Conservation (phyloP, 2,113 vertebrate species). For the Oryzias woworae region DNA sequence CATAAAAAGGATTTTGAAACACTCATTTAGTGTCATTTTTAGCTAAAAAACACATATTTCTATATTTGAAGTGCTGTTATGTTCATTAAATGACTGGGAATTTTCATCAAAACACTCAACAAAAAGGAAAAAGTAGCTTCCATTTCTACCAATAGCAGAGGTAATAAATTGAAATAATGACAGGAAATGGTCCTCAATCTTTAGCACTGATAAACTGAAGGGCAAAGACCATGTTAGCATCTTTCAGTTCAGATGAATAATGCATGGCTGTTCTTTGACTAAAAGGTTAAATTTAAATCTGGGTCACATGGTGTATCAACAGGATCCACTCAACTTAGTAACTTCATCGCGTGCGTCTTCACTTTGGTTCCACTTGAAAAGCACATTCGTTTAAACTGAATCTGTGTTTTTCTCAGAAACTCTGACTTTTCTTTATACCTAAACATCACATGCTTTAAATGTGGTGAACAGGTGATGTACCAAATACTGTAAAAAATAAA, state of each 20-base stretch:
- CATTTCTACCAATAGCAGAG: background rate
- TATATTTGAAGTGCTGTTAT: background rate
- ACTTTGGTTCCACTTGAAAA: too few species aligned
- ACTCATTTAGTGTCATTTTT: constrained; percentile 12
- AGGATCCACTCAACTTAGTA: too few species aligned
- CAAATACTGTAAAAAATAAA: too few species aligned
- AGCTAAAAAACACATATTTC: background rate
- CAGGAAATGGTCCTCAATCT: background rate
- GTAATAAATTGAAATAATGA: background rate
- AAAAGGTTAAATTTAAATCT: constrained; percentile 6
- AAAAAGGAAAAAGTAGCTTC: background rate
- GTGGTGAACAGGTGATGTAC: too few species aligned
- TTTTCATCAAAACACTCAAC: constrained; percentile 3
- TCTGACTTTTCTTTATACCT: too few species aligned
- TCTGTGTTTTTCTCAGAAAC: too few species aligned
- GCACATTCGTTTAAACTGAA: too few species aligned
- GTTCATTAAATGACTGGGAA: constrained; percentile 9
- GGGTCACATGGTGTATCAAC: background rate
- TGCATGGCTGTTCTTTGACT: constrained; percentile 6
- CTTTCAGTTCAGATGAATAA: constrained; percentile 14
- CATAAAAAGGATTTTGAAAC: background rate
- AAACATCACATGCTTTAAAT: too few species aligned
- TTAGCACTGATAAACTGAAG: constrained; percentile 2
- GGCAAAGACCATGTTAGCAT: constrained; percentile 9
- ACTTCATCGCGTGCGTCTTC: too few species aligned